phyloP scores from a whole-genome alignment of 2,113 vertebrate species.

The Oxyura jamaicensis region DNA sequence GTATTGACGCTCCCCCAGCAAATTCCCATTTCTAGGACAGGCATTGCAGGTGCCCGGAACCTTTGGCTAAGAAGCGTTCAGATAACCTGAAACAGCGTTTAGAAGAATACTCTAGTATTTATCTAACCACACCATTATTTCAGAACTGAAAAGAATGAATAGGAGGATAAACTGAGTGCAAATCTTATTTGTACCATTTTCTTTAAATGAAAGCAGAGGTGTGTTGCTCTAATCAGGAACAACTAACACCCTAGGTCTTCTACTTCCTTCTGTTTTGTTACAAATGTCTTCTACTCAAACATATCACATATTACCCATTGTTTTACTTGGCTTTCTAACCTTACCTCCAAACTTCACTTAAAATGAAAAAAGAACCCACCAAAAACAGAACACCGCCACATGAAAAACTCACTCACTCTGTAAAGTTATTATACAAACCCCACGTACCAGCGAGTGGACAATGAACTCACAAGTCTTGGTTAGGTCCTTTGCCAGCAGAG shows the following conservation, averaged over 20 bases:
- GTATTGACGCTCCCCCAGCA: neutral
- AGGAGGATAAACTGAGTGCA: neutral
- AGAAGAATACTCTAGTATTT: neutral
- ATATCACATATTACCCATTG: neutral
- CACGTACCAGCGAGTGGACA: constrained; percentile 88
- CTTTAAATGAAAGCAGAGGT: neutral
- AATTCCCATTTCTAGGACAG: neutral
- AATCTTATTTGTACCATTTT: neutral
- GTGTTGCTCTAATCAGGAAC: neutral
- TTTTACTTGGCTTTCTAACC: neutral
- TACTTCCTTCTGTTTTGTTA: neutral
- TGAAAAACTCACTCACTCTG: neutral
- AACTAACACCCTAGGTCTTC: neutral
- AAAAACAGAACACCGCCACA: neutral
- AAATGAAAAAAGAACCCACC: neutral
- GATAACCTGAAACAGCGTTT: neutral
- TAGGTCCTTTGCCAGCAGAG: constrained; percentile 94
- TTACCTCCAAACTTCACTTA: neutral
- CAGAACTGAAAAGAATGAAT: neutral
- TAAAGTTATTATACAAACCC: neutral
- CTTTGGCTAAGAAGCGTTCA: neutral
- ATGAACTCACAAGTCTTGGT: constrained; percentile 96
- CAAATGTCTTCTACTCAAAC: neutral
- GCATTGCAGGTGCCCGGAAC: neutral
- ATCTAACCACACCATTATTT: neutral